Evolutionary conservation across 2,888 invertebrate species (phyloP).

Genomic region (Pachydiplax longipennis): DNA sequence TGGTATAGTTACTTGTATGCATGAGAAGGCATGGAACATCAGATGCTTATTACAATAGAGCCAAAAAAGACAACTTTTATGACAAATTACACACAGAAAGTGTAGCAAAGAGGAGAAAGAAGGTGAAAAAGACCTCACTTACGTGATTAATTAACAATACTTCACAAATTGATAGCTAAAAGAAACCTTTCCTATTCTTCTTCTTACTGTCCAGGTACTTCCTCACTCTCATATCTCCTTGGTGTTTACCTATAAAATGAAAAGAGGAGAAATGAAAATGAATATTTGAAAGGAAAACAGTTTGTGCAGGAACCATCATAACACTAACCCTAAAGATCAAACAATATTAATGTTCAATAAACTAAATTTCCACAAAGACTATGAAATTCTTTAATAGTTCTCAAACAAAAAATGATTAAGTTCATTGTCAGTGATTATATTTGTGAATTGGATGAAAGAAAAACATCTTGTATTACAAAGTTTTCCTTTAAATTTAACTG

Average conservation of each 20-base stretch:
- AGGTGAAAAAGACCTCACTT: constrained; percentile 37
- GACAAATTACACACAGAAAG: constrained; percentile 44
- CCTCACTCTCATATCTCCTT: not conserved
- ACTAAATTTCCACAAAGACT: no score
- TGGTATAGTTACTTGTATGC: constrained; percentile 41
- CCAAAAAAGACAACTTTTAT: constrained; percentile 41
- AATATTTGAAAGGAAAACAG: not conserved
- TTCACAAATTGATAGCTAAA: constrained; percentile 23
- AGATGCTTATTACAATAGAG: constrained; percentile 40
- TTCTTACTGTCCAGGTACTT: not conserved
- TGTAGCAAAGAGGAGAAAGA: constrained; percentile 43
- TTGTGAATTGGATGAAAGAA: no score
- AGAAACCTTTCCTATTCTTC: constrained; percentile 30
- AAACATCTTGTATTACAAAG: no score
- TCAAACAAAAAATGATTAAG: no score
- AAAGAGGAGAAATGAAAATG: not conserved
- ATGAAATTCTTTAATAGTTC: no score
- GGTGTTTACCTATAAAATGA: not conserved
- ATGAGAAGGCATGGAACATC: constrained; percentile 44
- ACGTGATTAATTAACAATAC: constrained; percentile 33
- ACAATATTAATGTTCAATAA: no score
- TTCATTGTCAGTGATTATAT: no score
- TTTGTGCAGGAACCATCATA: not conserved
- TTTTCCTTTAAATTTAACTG: no score
- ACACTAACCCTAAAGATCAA: no score